A percentile compares a stretch with the other conserved stretches of the same genome.
Conservation (phyloP, 2,113 vertebrate species). For the Trogon melanurus region DNA sequence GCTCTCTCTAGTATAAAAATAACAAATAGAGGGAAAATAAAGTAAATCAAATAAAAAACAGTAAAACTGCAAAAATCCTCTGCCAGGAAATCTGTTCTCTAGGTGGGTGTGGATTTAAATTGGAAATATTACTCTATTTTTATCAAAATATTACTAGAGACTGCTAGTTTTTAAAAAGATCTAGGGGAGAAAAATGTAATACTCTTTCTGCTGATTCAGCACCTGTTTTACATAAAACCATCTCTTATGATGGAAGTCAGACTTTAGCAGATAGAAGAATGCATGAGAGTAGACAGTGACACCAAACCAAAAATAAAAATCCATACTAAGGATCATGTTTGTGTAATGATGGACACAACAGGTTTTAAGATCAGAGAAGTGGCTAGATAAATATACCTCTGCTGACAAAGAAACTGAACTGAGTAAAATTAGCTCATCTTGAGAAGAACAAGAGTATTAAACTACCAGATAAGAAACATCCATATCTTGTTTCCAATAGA, state of each 20-base stretch:
- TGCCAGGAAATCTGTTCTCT: background rate
- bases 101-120: background rate
- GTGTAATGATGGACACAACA: fast-evolving
- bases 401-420: background rate
- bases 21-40: background rate
- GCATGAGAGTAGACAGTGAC: background rate
- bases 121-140: background rate
- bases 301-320: background rate
- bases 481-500: background rate
- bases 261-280: background rate
- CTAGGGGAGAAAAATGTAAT: fast-evolving
- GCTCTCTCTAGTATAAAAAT: background rate
- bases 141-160: background rate
- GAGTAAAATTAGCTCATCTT: background rate
- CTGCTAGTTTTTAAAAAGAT: background rate
- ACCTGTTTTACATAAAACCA: background rate
- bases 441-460: background rate
- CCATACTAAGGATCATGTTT: background rate
- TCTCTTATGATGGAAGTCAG: background rate
- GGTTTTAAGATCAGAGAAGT: background rate
- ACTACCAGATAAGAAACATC: background rate
- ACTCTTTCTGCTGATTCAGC: background rate
- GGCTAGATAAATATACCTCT: background rate
- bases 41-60: background rate
- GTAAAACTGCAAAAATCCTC: background rate